These are phyloP conservation scores for Phocides pigmalion DNA, from an alignment of 1,140 invertebrate species.

Conservation along the genomic window DNA sequence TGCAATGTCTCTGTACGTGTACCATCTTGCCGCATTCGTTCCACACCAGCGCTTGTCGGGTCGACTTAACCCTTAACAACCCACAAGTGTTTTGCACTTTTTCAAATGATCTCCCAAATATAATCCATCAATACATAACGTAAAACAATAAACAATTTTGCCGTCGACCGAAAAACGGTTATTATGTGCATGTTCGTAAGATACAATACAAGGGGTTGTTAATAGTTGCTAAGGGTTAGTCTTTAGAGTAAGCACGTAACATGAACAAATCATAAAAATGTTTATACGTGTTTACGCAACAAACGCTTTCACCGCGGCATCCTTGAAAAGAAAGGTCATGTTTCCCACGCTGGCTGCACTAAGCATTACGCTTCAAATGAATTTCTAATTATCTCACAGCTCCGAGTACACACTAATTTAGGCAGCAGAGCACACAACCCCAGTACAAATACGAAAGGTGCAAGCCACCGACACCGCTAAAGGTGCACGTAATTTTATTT, in stretches of 20 bases:
- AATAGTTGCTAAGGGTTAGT: not conserved
- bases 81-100: too few relatives aligned
- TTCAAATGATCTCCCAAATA: too few relatives aligned
- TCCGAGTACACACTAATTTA: conserved; percentile 48
- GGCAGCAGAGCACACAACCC: conserved; percentile 76
- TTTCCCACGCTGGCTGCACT: conserved; percentile 34
- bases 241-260: not conserved
- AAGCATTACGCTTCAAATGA: conserved; percentile 28
- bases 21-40: conserved; percentile 32
- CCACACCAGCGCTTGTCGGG: conserved; percentile 6
- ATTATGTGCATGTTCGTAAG: too few relatives aligned
- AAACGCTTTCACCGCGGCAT: not conserved
- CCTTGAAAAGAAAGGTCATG: not conserved
- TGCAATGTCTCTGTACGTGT: conserved; percentile 51
- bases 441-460: conserved; percentile 68
- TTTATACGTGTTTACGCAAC: not conserved
- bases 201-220: not conserved
- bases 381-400: conserved; percentile 29
- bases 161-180: too few relatives aligned
- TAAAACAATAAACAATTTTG: too few relatives aligned
- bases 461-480: conserved; percentile 38
- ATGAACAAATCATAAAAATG: not conserved
- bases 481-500: conserved; percentile 67
- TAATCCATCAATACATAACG: too few relatives aligned
- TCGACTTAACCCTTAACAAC: not conserved